phyloP scores from a whole-genome alignment of 2,888 invertebrate species.

The Drosophila mulleri region DNA sequence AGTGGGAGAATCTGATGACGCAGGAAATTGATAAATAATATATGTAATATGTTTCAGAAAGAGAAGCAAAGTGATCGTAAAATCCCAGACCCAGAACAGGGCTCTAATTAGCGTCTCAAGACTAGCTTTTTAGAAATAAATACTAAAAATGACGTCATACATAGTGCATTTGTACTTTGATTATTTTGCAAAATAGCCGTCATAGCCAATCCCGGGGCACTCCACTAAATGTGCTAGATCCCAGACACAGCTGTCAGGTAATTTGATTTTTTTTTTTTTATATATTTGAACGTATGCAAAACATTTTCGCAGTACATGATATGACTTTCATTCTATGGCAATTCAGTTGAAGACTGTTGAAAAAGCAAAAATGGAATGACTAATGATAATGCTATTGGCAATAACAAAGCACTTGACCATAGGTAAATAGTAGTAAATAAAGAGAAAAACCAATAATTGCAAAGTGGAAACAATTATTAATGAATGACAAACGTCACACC shows the following conservation, averaged over 20 bases:
- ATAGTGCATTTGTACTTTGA: conserved; percentile 13
- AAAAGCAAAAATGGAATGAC: conserved; percentile 33
- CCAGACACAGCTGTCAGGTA: conserved; percentile 41
- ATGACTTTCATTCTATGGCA: conserved; percentile 50
- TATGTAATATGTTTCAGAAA: neutral
- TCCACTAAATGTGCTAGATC: conserved; percentile 26
- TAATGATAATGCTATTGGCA: conserved; percentile 51
- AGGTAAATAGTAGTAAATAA: conserved; percentile 9
- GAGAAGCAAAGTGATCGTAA: no score
- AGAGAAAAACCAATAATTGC: conserved; percentile 24
- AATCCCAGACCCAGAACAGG: no score
- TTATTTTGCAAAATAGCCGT: conserved; percentile 14
- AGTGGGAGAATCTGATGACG: neutral
- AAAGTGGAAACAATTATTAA: conserved; percentile 33
- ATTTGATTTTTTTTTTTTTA: conserved; percentile 7
- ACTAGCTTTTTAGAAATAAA: neutral
- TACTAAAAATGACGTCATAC: conserved; percentile 16
- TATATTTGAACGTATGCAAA: conserved; percentile 27
- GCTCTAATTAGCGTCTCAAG: no score
- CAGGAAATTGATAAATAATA: neutral
- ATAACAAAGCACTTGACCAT: conserved; percentile 24
- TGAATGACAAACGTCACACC: conserved; percentile 31
- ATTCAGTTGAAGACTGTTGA: conserved; percentile 14
- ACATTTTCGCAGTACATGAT: conserved; percentile 4
- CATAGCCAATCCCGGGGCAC: conserved; percentile 18